These are phyloP conservation scores for Globodera rostochiensis DNA, from an alignment of 1,140 invertebrate genomes.

Conservation along the genomic window DNA sequence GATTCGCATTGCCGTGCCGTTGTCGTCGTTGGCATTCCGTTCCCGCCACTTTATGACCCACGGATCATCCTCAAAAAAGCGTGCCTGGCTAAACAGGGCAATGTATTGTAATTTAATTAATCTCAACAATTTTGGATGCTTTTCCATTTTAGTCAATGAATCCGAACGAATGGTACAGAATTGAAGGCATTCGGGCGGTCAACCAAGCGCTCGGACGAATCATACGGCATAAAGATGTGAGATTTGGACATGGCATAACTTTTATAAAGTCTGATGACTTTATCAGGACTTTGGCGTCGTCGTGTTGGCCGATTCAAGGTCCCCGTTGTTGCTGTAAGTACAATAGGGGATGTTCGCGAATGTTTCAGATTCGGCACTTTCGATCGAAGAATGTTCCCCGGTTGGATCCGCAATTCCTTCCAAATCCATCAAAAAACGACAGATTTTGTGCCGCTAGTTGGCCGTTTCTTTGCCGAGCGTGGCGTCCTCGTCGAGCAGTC, in stretches of 20 bases:
- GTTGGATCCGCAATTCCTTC: conserved; percentile 34
- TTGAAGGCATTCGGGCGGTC: conserved; percentile 90
- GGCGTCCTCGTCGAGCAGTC: conserved; percentile 32
- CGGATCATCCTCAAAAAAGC: conserved; percentile 86
- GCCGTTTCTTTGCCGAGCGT: conserved; percentile 30
- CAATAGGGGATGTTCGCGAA: background rate
- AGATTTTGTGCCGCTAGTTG: conserved; percentile 9
- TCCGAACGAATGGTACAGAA: conserved; percentile 80
- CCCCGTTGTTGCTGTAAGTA: background rate
- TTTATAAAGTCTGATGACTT: too few species aligned
- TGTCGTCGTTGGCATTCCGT: conserved; percentile 91
- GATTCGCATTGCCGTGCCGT: conserved; percentile 92
- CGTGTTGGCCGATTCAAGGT: conserved; percentile 78
- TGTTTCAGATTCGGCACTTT: conserved; percentile 29
- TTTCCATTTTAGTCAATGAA: conserved; percentile 40
- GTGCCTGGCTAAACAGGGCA: conserved; percentile 73
- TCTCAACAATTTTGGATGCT: background rate
- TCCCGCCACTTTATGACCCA: conserved; percentile 87
- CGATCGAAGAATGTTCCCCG: conserved; percentile 32
- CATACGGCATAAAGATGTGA: conserved; percentile 83
- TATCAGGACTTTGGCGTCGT: conserved; percentile 79
- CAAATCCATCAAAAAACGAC: background rate
- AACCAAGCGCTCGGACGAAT: conserved; percentile 97
- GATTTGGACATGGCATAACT: too few species aligned
- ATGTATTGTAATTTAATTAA: conserved; percentile 11